Base-by-base conservation (phyloP, 2,888 invertebrate species). In the Argynnis bischoffii region DNA sequence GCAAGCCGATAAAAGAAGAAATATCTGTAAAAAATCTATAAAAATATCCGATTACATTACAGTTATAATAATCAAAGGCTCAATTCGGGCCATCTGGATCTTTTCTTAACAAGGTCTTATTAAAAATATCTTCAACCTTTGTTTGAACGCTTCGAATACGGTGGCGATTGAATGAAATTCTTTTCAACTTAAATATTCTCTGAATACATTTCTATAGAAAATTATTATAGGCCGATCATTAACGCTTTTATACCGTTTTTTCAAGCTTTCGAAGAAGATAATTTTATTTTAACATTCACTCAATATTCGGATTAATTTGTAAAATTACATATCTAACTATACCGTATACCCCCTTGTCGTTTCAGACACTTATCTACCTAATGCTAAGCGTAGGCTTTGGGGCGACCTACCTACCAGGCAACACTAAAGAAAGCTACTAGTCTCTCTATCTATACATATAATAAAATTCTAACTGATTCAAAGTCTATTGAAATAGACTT, bases 121-220 rank as follows among this genome's bases (percentile, higher is more conserved):
- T 66, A 66, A 66, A 66, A 60, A 66, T 66, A 35, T 66, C 54
- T 66, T 54, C 31, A 48, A 16, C 26, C 59, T 66, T 66, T 66
- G 54, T 66, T 59, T 61, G 51, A 51, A 50, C 35, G 60, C 60
- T 35, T 48, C 57, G 16, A 51, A 31, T 35, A 60, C 50, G 60
- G 16, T 61, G 15, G 61, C 51, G 41, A 53, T 61, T 61, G 18
- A 41, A 51, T 26, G 50, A 18, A 61, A 61, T 61, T 61, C 51
- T 61, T 61, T 61, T 53, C 61, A 61, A 41, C 18, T 50, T 53
- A 51, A 53, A 61, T 59, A 59, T 59, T 50, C 41, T 50, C 41
- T 21, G 41, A 50, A 61, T 53, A 61, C 15, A 61, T 61, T 41
- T 50, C 41, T 50, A 18, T 15, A 51, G 61, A 61, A 61, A 61